These are phyloP conservation scores for Drosophila bocki DNA, from an alignment of 1,140 invertebrate species.

Conservation along the genomic window DNA sequence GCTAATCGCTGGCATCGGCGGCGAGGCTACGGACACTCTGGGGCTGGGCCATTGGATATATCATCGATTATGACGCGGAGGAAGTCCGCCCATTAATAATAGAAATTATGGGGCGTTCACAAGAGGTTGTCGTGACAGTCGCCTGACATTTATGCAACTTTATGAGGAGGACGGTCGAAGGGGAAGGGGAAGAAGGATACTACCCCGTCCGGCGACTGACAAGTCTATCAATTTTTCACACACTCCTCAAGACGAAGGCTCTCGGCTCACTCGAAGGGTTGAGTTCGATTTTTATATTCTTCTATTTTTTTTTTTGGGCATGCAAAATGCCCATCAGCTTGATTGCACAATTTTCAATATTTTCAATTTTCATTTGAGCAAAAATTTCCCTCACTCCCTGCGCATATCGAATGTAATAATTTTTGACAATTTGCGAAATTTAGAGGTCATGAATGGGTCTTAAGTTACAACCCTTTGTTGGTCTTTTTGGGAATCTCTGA, in stretches of 20 bases:
- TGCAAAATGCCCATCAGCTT: conserved; percentile 71
- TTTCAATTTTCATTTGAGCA: conserved; percentile 54
- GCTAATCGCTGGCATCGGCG: conserved; percentile 28
- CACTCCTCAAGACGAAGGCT: conserved; percentile 70
- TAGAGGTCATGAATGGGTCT: conserved; percentile 73
- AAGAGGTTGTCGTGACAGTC: conserved; percentile 83
- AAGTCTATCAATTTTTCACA: conserved; percentile 84
- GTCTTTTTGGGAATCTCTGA: neutral
- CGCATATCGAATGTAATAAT: conserved; percentile 75
- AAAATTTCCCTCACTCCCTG: conserved; percentile 61
- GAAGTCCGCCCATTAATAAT: conserved; percentile 67
- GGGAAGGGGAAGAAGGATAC: conserved; percentile 13
- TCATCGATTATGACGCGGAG: conserved; percentile 59
- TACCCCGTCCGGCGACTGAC: conserved; percentile 69
- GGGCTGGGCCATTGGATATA: conserved; percentile 18
- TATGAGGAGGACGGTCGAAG: conserved; percentile 50
- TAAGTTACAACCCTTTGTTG: conserved; percentile 65
- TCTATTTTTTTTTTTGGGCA: conserved; percentile 15
- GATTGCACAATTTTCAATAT: conserved; percentile 75
- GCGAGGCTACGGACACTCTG: neutral
- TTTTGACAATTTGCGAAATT: conserved; percentile 68
- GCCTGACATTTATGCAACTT: conserved; percentile 82
- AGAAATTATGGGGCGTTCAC: conserved; percentile 83
- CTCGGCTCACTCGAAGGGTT: conserved; percentile 40
- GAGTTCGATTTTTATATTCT: conserved; percentile 1